Evolutionary conservation across 2,113 vertebrate species (phyloP).

Genomic region (Clarias gariepinus): DNA sequence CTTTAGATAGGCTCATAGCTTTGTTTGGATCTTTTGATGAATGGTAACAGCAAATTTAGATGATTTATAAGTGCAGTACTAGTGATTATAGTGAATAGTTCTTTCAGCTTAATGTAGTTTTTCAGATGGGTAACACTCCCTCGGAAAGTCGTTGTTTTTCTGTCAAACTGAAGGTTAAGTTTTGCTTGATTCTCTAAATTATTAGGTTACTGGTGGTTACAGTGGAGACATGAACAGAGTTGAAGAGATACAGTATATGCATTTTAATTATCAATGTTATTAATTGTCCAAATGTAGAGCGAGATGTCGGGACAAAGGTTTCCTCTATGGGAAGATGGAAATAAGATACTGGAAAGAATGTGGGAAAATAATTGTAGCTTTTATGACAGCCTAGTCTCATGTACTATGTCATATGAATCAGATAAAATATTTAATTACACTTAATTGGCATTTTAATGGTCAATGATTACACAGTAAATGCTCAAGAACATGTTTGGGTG

Average conservation of each 20-base stretch:
- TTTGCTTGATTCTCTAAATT: not conserved
- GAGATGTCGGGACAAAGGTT: conserved; percentile 40
- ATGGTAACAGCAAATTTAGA: not conserved
- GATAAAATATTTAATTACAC: not conserved
- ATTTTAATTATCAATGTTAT: not conserved
- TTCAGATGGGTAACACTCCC: not conserved
- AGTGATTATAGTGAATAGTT: not conserved
- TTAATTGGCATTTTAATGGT: not conserved
- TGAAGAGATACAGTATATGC: not conserved
- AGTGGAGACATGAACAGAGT: no score
- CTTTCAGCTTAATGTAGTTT: not conserved
- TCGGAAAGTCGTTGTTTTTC: not conserved
- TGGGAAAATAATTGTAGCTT: not conserved
- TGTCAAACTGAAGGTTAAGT: not conserved
- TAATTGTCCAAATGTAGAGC: no score
- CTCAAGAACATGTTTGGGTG: no score
- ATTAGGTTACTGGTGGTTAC: not conserved
- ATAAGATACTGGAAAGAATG: no score
- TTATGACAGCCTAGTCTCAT: not conserved
- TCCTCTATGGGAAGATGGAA: not conserved
- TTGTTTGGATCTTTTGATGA: not conserved
- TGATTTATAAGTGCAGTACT: not conserved
- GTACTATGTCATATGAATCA: not conserved
- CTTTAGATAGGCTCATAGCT: not conserved
- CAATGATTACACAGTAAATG: not conserved